Conservation (phyloP, 2,113 vertebrate genomes). For the Heloderma charlesbogerti region DNA sequence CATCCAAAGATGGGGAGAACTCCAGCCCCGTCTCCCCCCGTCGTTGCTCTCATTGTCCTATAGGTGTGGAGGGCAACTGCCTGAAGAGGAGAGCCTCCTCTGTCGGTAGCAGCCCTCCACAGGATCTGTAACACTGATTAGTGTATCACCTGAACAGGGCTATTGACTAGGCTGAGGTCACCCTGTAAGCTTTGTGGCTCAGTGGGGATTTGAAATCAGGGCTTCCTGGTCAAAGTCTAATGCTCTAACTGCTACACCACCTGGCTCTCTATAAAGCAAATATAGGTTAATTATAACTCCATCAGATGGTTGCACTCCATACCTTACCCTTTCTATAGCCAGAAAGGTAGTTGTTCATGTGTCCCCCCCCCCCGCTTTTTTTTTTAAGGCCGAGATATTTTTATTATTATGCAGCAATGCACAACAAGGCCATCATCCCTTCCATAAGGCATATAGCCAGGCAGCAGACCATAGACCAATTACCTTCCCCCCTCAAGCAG, state of each 20-base stretch:
- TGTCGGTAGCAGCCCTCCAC: too few species aligned
- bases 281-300: not conserved
- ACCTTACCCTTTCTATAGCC: not conserved
- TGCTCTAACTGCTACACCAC: not conserved
- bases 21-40: too few species aligned
- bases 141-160: too few species aligned
- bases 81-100: too few species aligned
- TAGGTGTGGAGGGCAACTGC: too few species aligned
- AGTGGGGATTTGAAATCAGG: not conserved
- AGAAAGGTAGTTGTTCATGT: not conserved
- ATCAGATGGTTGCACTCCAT: not conserved
- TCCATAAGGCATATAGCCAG: not conserved
- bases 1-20: too few species aligned
- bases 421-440: not conserved
- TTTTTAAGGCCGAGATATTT: not conserved
- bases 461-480: slow-evolving; percentile 6
- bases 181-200: not conserved
- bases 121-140: too few species aligned
- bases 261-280: not conserved
- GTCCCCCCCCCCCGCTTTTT: not conserved
- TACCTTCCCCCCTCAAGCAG: slow-evolving; percentile 6
- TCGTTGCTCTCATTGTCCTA: too few species aligned
- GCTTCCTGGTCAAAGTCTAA: not conserved
- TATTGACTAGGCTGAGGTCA: not conserved
- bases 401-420: slow-evolving; percentile 8